Base-by-base conservation (phyloP, 2,797 vertebrate genomes). In the Taeniopygia guttata region DNA sequence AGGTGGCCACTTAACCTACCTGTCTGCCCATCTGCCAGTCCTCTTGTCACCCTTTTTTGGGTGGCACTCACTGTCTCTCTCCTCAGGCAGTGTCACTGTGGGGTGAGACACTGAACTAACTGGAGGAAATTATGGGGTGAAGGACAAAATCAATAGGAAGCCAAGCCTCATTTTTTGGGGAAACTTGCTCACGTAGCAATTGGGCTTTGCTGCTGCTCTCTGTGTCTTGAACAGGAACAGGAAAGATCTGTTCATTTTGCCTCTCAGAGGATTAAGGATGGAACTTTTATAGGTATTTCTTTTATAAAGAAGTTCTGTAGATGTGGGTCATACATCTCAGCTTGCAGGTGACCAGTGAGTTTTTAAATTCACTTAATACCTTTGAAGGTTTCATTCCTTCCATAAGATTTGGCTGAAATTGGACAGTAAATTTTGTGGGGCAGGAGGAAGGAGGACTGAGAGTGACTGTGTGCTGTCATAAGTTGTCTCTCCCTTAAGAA, bases 231-330 rank as follows among this genome's bases (percentile, higher is more conserved):
- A 15, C 81, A 98, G 97, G 97, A n/a, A 73, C 95, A 10, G 97
- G 96, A 58, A 98, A 98, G 89, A 98, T 94, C 38, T 45, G n/a
- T 2, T 23, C n/a, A 38, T 51, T 75, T 26, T 52, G 62, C 7
- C 45, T n/a, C 82, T 45, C n/a, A 52, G n/a, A 84, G 46, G 52
- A 54, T n/a, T 17, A 63, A 76, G 52, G 62, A 75, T 55, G 25
- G 32, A 60, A 32, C 2, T 38, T 43, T 16, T 52, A 2, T 2
- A 66, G 22, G 15, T 25, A n/a, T n/a, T n/a, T n/a, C n/a, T 55
- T 70, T n/a, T n/a, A n/a, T n/a, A 77, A 90, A 38, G 56, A 75
- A 66, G 43, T 67, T 49, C n/a, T 87, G 7, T 13, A 14, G 49
- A 34, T 64, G 56, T 78, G 13, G 26, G 34, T 52, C 0, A 0